Base-by-base conservation (phyloP, 2,888 invertebrate species). In the Drosophila hawaiiensis region DNA sequence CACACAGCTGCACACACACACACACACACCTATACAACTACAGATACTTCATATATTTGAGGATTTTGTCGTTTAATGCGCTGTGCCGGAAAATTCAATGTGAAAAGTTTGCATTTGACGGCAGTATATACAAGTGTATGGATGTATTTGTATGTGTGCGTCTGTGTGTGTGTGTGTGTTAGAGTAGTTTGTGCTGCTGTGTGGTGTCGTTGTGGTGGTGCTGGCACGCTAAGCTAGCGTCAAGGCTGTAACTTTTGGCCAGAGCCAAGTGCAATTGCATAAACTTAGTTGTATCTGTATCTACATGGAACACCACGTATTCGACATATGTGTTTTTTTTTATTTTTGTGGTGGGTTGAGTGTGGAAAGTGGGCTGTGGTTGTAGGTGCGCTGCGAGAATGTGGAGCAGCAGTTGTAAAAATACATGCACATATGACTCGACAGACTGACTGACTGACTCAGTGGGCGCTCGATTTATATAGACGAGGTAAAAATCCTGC, bases 61-160 rank as follows among this genome's bases (percentile, higher is more conserved):
- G 76, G 78, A 78, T 85, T 70, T 83, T 71, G 77, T 74, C 90
- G 78, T 76, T 78, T 75, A 64, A 77, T 80, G 89, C 77, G 71
- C 78, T 83, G 73, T 81, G 81, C 72, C 62, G 91, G 89, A 85
- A 90, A 85, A 85, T 86, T 80, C 84, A 90, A 85, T 89, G 91
- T 76, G 89, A 90, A 90, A 85, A 85, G 87, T 85, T 90, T 86
- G 75, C 76, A 76, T 83, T 88, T 79, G 68, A 64, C 68, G 49
- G 65, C 43, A 53, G 16, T 58, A 28, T 39, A 39, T 41, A 29
- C 29, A 29, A 29, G 29, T 29, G 29, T 29, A 29, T 7, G 25
- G 31, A 5, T 35, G 5, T 14, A 19, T 16, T 50, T 43, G 49
- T 54, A 56, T 68, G 33, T 25, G 55, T 28, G 62, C 35, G 43